Base-by-base conservation (phyloP, 2,113 vertebrate genomes). In the Triplophysa rosa region DNA sequence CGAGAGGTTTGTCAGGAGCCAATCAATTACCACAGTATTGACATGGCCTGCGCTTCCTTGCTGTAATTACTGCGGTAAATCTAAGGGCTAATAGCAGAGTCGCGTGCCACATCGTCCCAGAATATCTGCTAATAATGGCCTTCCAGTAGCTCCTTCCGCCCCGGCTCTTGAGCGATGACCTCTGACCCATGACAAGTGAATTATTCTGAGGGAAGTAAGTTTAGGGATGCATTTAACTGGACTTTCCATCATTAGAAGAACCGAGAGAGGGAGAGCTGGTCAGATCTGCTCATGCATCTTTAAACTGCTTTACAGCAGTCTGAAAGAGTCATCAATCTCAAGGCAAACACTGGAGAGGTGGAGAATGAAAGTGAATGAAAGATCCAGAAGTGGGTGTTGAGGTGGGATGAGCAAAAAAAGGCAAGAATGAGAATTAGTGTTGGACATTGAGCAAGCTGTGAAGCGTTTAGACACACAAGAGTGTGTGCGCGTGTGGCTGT, bases 271-370 rank as follows among this genome's bases (percentile, higher is more conserved):
- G 47, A 78, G 76, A 69, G 78, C 63, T 88, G 84, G 87, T 89
- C 88, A 86, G 85, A 85, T 90, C 89, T 90, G 87, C 89, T 92
- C 90, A 92, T 93, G 91, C 91, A 93, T 92, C 89, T 92, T 91
- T 93, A 91, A 93, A 90, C 86, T 86, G 90, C 83, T 81, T 83
- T 88, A 84, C 87, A 87, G 83, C 88, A 33, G 85, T 83, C 82
- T 87, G 85, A 84, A 82, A 86, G 87, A 91, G 87, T 91, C 91
- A 91, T 93, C 92, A 92, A 92, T 92, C 90, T 92, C 90, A 84
- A 83, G 90, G 87, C 87, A 87, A 90, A 86, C 87, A 81, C 87
- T 47, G 47, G 71, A 54, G 23, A 67, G 75, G 66, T 73, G 73
- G 82, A 84, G 88, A 87, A 80, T 74, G 47, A 79, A 37, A 37